Evolutionary conservation across 2,113 vertebrate genomes (phyloP).

Genomic region (Eurystomus gularis): DNA sequence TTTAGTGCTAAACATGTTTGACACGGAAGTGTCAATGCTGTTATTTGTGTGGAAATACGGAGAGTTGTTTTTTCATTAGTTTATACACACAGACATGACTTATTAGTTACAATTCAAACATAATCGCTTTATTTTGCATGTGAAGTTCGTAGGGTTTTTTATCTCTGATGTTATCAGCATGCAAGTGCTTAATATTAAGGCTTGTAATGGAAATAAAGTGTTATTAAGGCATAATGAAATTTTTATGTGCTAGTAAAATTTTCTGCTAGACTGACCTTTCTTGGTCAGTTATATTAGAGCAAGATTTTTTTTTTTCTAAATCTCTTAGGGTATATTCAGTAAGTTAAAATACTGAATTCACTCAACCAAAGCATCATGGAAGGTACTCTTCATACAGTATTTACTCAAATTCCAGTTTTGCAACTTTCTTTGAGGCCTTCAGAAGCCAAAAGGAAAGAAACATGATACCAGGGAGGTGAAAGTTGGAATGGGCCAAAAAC

Average conservation of each 20-base stretch:
- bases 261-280: not conserved
- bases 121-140: not conserved
- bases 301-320: not conserved
- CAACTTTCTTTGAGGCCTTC: constrained; percentile 11
- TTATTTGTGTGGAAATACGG: not conserved
- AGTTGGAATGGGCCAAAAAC: not conserved
- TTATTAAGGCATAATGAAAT: not conserved
- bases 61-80: not conserved
- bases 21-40: not conserved
- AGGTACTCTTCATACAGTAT: not conserved
- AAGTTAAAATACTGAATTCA: constrained; percentile 1
- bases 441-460: constrained; percentile 35
- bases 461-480: not conserved
- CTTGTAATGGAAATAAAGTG: not conserved
- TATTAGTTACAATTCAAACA: not conserved
- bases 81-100: not conserved
- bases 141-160: not conserved
- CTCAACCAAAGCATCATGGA: not conserved
- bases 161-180: not conserved
- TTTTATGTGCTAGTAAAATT: not conserved
- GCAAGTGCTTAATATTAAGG: not conserved
- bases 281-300: not conserved
- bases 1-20: not conserved
- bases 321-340: not conserved
- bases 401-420: constrained; percentile 52